Percentiles rank a stretch among this genome's conserved stretches.
Evolutionary conservation across 2,797 vertebrate genomes (phyloP).

Genomic region (Phataginus tricuspis): DNA sequence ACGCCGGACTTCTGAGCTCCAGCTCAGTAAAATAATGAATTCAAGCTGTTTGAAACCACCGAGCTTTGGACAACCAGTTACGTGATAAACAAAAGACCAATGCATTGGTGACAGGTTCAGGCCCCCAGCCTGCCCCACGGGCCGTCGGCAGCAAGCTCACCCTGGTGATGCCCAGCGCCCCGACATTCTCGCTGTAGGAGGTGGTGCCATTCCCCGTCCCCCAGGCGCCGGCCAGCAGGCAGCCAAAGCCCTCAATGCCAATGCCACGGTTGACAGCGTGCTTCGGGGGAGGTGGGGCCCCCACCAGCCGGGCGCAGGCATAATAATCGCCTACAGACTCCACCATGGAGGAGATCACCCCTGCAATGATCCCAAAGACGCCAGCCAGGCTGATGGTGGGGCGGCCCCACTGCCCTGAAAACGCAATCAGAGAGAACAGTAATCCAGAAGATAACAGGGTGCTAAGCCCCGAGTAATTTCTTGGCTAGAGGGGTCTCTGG

Average conservation of each 20-base stretch:
- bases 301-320: conserved; percentile 94
- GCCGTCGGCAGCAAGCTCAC: conserved; percentile 81
- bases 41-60: background rate
- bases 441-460: background rate
- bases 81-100: background rate
- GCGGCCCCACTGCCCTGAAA: conserved; percentile 95
- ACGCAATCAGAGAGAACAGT: background rate
- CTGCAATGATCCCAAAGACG: conserved; percentile 95
- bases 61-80: background rate
- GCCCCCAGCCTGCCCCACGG: background rate
- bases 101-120: background rate
- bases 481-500: background rate
- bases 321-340: conserved; percentile 98
- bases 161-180: conserved; percentile 96
- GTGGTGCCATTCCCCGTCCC: conserved; percentile 97
- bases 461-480: background rate
- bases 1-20: background rate
- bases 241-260: conserved; percentile 95
- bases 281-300: conserved; percentile 93
- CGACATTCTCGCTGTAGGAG: conserved; percentile 97
- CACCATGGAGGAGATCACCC: conserved; percentile 97
- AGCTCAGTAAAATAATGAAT: background rate
- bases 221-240: conserved; percentile 96
- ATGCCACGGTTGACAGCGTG: conserved; percentile 96
- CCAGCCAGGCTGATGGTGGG: conserved; percentile 95